Evolutionary conservation across 2,888 invertebrate species (phyloP), one percentile per base, ranked within the genome.

Genomic region (Machimus atricapillus): DNA sequence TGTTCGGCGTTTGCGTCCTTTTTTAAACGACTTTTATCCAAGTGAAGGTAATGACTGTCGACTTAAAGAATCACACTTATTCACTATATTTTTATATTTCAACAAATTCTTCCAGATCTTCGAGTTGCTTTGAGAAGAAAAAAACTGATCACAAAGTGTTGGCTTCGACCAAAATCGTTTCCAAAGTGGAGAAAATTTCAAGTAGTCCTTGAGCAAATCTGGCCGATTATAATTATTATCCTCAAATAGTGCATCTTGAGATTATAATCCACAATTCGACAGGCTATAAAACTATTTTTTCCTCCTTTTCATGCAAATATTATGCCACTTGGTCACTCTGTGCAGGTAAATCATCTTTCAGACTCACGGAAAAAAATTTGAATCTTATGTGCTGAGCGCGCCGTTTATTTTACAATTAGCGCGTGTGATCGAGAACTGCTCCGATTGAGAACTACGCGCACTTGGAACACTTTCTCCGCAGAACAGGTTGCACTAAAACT

Each of bases 1-100:
- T 88, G 74, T 85, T 88, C 74, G 87, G 85, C 74, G 56, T 79
- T 87, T 52, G 37, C 82, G 82, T 87, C 37, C 76, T 37, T 46
- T 9, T 66, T 12, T 14, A 16, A 76, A n/a, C 40, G 40, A 76
- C 76, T 76, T 34, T 14, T 37, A 76, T 76, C 76, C 76, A 76
- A 76, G 23, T 76, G 76, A 40, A n/a, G 76, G 76, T 34, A 40
- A 37, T 76, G 34, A n/a, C 40, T 40, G n/a, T 76, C 14, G 76
- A 37, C 2, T 52, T 52, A 16, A 46, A 78, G 12, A 52, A 81
- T 56, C 31, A 52, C 56, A 52, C 56, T 81, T 81, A 31, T 81
- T 52, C 52, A 81, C 27, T 16, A 81, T 46, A 3, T 46, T 43
- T 46, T 46, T 46, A 46, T 46, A 52, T 27, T n/a, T 81, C 31